Conservation (phyloP, 2,113 vertebrate genomes). For the Mormyrus iriodes region DNA sequence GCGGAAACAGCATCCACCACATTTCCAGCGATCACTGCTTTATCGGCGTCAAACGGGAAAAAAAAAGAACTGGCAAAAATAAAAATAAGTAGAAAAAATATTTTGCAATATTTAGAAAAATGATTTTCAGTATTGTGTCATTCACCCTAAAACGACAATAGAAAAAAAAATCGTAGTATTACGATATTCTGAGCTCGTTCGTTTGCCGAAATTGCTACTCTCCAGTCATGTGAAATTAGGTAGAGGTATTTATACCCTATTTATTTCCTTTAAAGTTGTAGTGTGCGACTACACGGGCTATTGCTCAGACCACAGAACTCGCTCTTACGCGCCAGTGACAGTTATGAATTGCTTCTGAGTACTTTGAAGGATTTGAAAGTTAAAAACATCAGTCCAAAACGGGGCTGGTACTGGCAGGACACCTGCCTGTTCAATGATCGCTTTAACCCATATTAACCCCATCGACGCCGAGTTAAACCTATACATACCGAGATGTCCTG, state of each 20-base stretch:
- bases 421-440: slow-evolving; percentile 83
- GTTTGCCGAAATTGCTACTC: slow-evolving; percentile 52
- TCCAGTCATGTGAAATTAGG: slow-evolving; percentile 33
- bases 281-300: slow-evolving; percentile 25
- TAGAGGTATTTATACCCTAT: slow-evolving; percentile 68
- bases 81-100: not conserved
- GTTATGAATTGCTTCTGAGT: slow-evolving; percentile 71
- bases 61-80: not conserved
- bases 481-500: slow-evolving; percentile 15
- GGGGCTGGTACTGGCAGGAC: slow-evolving; percentile 77
- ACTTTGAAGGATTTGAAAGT: slow-evolving; percentile 67
- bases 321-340: slow-evolving; percentile 70
- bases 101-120: not conserved
- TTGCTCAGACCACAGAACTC: slow-evolving; percentile 68
- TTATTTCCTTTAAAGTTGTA: slow-evolving; percentile 27
- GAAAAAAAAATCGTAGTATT: slow-evolving; percentile 13
- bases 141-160: slow-evolving; percentile 4
- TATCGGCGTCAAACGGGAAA: not conserved
- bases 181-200: slow-evolving; percentile 36
- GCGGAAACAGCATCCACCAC: slow-evolving; percentile 63
- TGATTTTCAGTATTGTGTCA: not conserved
- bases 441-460: slow-evolving; percentile 82
- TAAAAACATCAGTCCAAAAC: slow-evolving; percentile 56
- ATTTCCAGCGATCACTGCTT: slow-evolving; percentile 53
- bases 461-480: slow-evolving; percentile 43